Percentiles rank a stretch among this genome's conserved stretches.
Conservation (phyloP, 2,888 invertebrate genomes). For the Spodoptera picta region DNA sequence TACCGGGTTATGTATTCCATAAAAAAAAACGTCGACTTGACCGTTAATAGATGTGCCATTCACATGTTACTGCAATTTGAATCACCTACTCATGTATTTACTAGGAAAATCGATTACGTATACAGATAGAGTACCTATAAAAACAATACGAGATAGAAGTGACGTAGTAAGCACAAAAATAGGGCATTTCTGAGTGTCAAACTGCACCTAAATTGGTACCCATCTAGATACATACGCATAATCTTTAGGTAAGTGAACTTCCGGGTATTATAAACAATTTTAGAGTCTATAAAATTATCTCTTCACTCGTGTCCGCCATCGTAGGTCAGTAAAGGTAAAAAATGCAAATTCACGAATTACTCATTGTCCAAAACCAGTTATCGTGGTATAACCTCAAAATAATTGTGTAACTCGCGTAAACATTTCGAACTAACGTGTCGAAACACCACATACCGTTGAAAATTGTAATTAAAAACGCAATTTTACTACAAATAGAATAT, state of each 20-base stretch:
- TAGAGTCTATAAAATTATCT: slow-evolving; percentile 2
- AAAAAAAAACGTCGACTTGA: too few species aligned
- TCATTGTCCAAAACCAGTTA: slow-evolving; percentile 19
- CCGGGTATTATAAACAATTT: neutral
- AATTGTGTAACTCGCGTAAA: slow-evolving; percentile 25
- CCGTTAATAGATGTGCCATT: slow-evolving; percentile 26
- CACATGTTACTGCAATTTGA: slow-evolving; percentile 14
- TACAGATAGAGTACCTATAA: neutral
- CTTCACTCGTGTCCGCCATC: neutral
- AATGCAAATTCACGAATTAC: slow-evolving; percentile 2
- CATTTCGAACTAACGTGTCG: slow-evolving; percentile 10
- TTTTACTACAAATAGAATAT: slow-evolving; percentile 3
- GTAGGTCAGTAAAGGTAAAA: slow-evolving; percentile 23
- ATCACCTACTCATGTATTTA: slow-evolving; percentile 25
- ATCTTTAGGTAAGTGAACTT: neutral
- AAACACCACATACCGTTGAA: slow-evolving; percentile 16
- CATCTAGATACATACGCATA: too few species aligned
- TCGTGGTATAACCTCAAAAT: slow-evolving; percentile 35
- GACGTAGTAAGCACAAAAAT: too few species aligned
- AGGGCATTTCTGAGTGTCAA: too few species aligned
- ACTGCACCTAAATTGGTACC: too few species aligned
- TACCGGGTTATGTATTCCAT: too few species aligned
- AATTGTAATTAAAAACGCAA: slow-evolving; percentile 8
- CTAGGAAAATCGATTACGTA: slow-evolving; percentile 5
- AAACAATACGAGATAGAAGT: too few species aligned